Evolutionary conservation across 1,140 invertebrate genomes (phyloP), one percentile per base, ranked within the genome.

Genomic region (Cephus cinctus): DNA sequence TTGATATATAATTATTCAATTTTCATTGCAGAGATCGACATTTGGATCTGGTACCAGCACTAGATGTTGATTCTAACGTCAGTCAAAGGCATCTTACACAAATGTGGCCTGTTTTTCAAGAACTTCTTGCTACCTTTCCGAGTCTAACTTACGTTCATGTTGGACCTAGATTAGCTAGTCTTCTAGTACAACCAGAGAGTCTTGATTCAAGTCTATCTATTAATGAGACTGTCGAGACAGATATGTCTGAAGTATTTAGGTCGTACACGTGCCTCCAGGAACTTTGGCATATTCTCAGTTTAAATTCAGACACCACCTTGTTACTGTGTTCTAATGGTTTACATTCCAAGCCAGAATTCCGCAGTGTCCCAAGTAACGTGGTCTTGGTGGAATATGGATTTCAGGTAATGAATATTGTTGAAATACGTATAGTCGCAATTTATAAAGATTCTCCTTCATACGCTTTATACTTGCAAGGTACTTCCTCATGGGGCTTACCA

Each of bases 311-410:
- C 38, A 78, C 81, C 46, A 83, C 81, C 6, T 54, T 85, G 3
- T 68, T 84, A 56, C 63, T 86, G 0, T 86, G 83, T 66, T 78
- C 78, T 8, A 83, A 83, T 57, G 76, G 77, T 15, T 71, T 81
- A 25, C 75, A 78, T 61, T 59, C 68, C 23, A 63, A 74, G 50
- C 50, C 64, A 2, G 71, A 73, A 47, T 71, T 71, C 55, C 59
- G 66, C 9, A 76, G 69, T 52, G 66, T 85, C 50, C 83, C 83
- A 15, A 76, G 75, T 11, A 80, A 83, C 61, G 71, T 84, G 38
- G 75, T 85, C 47, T 73, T 86, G 20, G 78, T 83, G 8, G 83
- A 86, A 62, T 86, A 85, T 66, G 83, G 83, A 23, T 83, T 85
- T 67, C 78, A 84, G 80, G 83, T 85, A 61, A 59, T 16, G 15